Percentiles rank a stretch among this genome's conserved stretches.
These are phyloP conservation scores for Tubulanus polymorphus DNA, from an alignment of 2,888 invertebrate species.

Conservation along the genomic window DNA sequence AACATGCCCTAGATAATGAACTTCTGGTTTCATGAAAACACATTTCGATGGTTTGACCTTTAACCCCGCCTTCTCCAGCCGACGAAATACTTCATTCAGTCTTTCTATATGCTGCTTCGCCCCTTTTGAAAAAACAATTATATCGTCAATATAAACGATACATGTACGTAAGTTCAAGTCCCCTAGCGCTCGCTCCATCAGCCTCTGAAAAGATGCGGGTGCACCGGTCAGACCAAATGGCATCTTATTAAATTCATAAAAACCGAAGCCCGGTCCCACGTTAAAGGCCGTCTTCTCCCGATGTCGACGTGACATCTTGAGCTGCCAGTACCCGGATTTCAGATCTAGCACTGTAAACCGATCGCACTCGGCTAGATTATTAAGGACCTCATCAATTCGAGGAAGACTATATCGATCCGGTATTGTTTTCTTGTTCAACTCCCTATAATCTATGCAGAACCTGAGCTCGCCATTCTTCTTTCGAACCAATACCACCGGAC, in stretches of 20 bases:
- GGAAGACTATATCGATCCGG: too few species aligned
- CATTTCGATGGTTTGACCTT: conserved; percentile 5
- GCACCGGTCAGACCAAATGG: background rate
- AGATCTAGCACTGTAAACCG: background rate
- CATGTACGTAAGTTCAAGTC: too few species aligned
- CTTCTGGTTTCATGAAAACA: background rate
- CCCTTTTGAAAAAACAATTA: too few species aligned
- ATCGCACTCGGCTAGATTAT: background rate
- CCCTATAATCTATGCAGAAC: background rate
- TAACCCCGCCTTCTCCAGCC: background rate
- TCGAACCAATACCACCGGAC: conserved; percentile 24
- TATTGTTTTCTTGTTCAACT: too few species aligned
- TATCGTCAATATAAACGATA: too few species aligned
- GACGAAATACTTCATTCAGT: background rate
- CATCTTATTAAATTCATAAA: background rate
- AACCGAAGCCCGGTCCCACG: background rate
- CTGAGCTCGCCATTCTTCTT: conserved; percentile 21
- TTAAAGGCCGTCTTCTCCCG: background rate
- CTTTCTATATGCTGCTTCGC: too few species aligned
- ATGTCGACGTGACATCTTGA: background rate
- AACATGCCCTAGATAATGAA: background rate
- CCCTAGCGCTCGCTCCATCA: too few species aligned
- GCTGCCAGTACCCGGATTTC: background rate
- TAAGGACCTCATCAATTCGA: background rate
- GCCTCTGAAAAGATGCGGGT: background rate